Base-by-base conservation (phyloP, 2,888 invertebrate genomes). In the Ptychoptera contaminata region DNA sequence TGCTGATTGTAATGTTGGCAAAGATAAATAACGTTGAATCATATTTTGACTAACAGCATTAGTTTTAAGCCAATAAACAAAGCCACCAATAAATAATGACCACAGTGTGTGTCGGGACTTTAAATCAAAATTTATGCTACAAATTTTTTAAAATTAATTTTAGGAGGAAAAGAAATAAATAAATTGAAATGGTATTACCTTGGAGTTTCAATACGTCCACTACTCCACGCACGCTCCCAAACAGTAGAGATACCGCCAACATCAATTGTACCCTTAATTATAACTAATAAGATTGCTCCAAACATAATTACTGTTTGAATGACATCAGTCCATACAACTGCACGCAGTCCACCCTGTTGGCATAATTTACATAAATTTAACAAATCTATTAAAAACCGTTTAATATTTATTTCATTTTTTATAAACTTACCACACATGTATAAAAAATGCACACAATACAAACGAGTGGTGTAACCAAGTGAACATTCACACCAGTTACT, bases 361-460 rank as follows among this genome's bases (percentile, higher is more conserved):
- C 32, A 38, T 23, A 23, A 46, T 23, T 39, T 35, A 31, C 23
- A 38, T 3, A n/a, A 23, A 16, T 36, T 47, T 38, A 9, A 9
- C 38, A 11, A 14, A 42, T 10, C 34, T 36, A 12, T 29, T 29
- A 42, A 16, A 11, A 36, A 42, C 31, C 23, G 23, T 7, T 23
- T 23, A 23, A 23, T 5, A 5, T 23, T 23, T 7, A 23, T 23
- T 23, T 23, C 16, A 34, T 3, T 15, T 41, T 8, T 5, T 16
- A 35, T 11, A 42, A 37, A 66, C 75, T 69, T 65, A 82, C 82
- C 63, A 83, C 70, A 47, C 79, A 76, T 0, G 85, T 85, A 56
- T 85, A 84, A 59, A 84, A 80, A 56, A 82, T 85, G 58, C 84
- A 84, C 23, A 85, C 79, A 12, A 77, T 57, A 50, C 83, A 82